A percentile compares a stretch with the other conserved stretches of the same genome.
These are phyloP conservation scores for Criorhina ranunculi DNA, from an alignment of 2,888 invertebrate species.

Conservation along the genomic window DNA sequence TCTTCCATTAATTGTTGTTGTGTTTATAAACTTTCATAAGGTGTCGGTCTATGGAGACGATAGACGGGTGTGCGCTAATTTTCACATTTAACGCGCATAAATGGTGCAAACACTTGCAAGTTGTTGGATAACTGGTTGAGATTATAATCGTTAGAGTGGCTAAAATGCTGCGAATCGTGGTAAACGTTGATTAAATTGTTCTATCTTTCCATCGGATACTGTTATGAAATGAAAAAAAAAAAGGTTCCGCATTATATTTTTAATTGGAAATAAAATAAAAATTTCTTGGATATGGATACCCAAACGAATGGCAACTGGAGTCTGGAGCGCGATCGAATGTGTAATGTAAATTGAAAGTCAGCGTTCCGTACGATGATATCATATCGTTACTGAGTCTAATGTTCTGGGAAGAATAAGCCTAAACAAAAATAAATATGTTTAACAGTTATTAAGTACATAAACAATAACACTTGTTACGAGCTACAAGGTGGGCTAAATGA, in stretches of 20 bases:
- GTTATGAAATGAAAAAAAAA: constrained; percentile 22
- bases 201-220: constrained; percentile 8
- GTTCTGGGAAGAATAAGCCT: too few species aligned
- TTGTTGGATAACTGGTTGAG: not conserved
- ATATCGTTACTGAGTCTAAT: constrained; percentile 27
- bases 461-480: too few species aligned
- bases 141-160: constrained; percentile 21
- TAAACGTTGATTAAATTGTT: constrained; percentile 22
- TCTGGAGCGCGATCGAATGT: constrained; percentile 34
- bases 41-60: too few species aligned
- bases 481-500: too few species aligned
- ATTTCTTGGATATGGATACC: not conserved
- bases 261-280: constrained; percentile 14
- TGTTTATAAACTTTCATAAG: constrained; percentile 11
- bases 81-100: constrained; percentile 35
- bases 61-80: constrained; percentile 33
- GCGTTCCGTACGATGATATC: constrained; percentile 48
- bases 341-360: constrained; percentile 45
- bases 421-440: too few species aligned
- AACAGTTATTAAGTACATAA: too few species aligned
- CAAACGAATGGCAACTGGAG: constrained; percentile 10
- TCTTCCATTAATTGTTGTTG: constrained; percentile 14
- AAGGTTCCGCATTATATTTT: constrained; percentile 24
- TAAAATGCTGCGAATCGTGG: constrained; percentile 12
- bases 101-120: constrained; percentile 21